Evolutionary conservation across 2,113 vertebrate genomes (phyloP).

Genomic region (Paedocypris sp.): DNA sequence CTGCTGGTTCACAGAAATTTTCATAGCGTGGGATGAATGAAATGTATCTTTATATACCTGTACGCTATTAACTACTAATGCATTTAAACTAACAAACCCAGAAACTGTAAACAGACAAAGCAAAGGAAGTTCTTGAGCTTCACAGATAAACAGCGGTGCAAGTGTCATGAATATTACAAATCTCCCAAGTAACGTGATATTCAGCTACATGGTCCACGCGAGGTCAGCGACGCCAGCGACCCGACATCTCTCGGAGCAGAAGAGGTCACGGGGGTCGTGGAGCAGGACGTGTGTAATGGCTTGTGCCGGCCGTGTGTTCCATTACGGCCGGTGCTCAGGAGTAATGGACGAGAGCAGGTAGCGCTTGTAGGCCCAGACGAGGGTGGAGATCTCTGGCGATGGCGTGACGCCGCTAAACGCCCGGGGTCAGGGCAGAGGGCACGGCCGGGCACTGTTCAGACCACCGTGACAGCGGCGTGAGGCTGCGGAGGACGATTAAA

Average conservation of each 20-base stretch:
- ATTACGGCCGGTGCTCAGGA: constrained; percentile 18
- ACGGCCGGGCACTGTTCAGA: background rate
- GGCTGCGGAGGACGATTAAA: constrained; percentile 15
- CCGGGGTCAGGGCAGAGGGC: constrained; percentile 23
- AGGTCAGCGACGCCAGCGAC: background rate
- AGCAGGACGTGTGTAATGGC: constrained; percentile 6
- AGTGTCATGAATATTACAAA: background rate
- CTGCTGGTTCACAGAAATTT: too few species aligned
- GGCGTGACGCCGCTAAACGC: constrained; percentile 30
- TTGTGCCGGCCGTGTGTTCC: constrained; percentile 14
- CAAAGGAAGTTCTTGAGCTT: too few species aligned
- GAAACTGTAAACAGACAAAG: too few species aligned
- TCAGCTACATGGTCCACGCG: constrained; percentile 6
- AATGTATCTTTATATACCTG: too few species aligned
- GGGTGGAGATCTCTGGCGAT: constrained; percentile 25
- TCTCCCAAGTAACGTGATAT: constrained; percentile 2
- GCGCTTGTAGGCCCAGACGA: constrained; percentile 30
- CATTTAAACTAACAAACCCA: too few species aligned
- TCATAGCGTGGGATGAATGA: too few species aligned
- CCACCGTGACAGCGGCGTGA: background rate
- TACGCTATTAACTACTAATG: too few species aligned
- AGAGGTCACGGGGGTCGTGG: constrained; percentile 19
- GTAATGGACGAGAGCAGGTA: constrained; percentile 29
- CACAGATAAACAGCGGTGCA: background rate
- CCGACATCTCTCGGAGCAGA: constrained; percentile 11